Evolutionary conservation across 2,888 invertebrate genomes (phyloP).

Genomic region (Mycalesis mineus): DNA sequence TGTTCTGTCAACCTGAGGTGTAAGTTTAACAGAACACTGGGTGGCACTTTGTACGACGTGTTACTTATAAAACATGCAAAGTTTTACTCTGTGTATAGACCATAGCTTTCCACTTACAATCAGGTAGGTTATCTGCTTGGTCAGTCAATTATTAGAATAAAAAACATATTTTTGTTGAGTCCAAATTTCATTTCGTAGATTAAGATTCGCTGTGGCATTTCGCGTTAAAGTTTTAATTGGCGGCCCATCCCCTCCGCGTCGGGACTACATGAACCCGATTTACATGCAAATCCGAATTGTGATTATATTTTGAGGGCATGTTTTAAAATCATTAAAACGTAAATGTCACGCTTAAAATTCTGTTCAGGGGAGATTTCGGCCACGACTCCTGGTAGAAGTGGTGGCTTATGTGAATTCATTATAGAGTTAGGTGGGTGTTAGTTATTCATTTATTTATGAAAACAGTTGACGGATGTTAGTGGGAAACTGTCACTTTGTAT

Average conservation of each 20-base stretch:
- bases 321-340: conserved; percentile 12
- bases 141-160: no score
- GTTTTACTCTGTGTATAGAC: no score
- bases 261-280: neutral
- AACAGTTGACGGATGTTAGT: no score
- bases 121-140: no score
- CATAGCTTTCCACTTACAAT: no score
- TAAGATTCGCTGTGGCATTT: neutral
- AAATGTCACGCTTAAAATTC: conserved; percentile 5
- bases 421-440: neutral
- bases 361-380: neutral
- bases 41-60: no score
- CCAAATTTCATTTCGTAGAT: neutral
- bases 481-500: no score
- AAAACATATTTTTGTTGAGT: neutral
- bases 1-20: no score
- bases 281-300: conserved; percentile 8
- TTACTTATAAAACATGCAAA: no score
- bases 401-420: neutral
- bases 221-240: conserved; percentile 6
- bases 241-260: neutral
- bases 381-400: neutral
- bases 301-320: neutral
- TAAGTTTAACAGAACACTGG: no score
- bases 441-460: neutral